Percentiles rank a stretch among this genome's conserved stretches.
These are phyloP conservation scores for Aquatica leii DNA, from an alignment of 2,888 invertebrate genomes.

Conservation along the genomic window DNA sequence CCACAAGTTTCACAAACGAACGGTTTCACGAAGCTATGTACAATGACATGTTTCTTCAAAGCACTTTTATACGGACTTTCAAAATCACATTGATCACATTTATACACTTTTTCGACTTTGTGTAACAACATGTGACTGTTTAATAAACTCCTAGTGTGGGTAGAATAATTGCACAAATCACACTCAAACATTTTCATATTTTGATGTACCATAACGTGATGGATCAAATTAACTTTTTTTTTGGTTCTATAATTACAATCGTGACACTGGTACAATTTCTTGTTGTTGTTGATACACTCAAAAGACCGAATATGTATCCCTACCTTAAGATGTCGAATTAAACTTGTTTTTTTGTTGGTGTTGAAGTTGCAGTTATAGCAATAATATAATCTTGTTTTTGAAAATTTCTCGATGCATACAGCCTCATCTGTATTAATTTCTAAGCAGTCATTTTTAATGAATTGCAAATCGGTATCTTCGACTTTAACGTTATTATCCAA, in stretches of 20 bases:
- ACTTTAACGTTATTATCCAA: too few relatives aligned
- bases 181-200: conserved; percentile 10
- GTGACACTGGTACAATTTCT: background rate
- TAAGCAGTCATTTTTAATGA: too few relatives aligned
- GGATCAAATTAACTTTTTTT: background rate
- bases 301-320: too few relatives aligned
- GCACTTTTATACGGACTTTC: background rate
- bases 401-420: too few relatives aligned
- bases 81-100: background rate
- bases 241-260: background rate
- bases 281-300: too few relatives aligned
- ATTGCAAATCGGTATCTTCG: too few relatives aligned
- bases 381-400: too few relatives aligned
- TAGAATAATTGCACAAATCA: conserved; percentile 3
- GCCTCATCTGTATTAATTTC: too few relatives aligned
- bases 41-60: background rate
- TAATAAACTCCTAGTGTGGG: background rate
- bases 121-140: background rate
- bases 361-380: too few relatives aligned
- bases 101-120: background rate
- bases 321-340: too few relatives aligned
- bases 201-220: conserved; percentile 1
- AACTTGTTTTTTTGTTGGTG: too few relatives aligned
- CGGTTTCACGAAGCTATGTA: background rate
- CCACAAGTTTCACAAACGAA: background rate